Base-by-base conservation (phyloP, 1,140 invertebrate genomes). In the Drosophila baimaii region DNA sequence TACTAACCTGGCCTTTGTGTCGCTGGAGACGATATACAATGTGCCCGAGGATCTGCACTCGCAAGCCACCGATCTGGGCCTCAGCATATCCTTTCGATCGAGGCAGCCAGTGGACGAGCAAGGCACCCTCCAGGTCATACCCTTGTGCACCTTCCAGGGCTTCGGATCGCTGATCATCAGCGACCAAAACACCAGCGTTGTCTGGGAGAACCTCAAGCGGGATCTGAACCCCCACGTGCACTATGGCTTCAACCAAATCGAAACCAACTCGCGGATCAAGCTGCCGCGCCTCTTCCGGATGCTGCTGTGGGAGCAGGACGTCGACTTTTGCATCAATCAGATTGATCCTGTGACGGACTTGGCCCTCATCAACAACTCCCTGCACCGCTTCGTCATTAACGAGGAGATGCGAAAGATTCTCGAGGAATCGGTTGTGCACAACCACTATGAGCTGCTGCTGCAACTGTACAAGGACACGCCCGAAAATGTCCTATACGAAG, bases 11-110 rank as follows among this genome's bases (percentile, higher is more conserved):
- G 55, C 62, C 5, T 91, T 91, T 25, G 33, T 91, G 1, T 80
- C 77, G 0, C 56, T 91, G 5, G 90, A 90, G 19, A 91, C 90
- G 2, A 62, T 91, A 23, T 91, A 91, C 27, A 88, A 90, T 59
- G 71, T 46, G 1, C 39, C 78, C 3, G 49, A 52, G 0, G 76
- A 84, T 0, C 56, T 91, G 25, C 73, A 77, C 13, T 0, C 6
- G 0, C 31, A 59, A 1, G 52, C 72, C 10, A n/a, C 23, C 0
- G 68, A 84, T 3, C 33, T 91, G 31, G 75, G 74, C 27, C 57
- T 86, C 12, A 76, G 56, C 27, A 4, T 91, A 5, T 81, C 75
- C 8, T 56, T 91, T 5, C 77, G 83, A 0, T 41, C 85, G 0
- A 79, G 35, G 2, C 8, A 33, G 0, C 39, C 62, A 0, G 43